Base-by-base conservation (phyloP, 2,888 invertebrate genomes). In the Colostygia pectinataria region DNA sequence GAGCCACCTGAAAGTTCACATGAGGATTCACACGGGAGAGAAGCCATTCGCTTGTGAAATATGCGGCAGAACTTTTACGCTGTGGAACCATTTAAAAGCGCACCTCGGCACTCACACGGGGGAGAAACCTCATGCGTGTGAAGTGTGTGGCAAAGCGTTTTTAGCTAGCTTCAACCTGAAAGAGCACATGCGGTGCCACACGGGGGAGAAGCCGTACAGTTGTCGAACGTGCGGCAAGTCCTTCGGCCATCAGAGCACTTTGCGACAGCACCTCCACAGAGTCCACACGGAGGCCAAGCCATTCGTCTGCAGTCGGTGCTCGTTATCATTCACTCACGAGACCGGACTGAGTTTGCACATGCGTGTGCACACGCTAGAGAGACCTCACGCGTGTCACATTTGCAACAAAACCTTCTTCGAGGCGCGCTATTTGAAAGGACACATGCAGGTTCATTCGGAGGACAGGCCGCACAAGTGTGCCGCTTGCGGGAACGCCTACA, bases 11-110 rank as follows among this genome's bases (percentile, higher is more conserved):
- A 41, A 56, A 0, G 46, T 36, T 5, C 56, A 56, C 31, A 41
- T 56, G 27, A 5, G 14, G 10, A 47, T 45, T 0, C 56, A 56
- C 15, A 42, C 25, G 1, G 53, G 53, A 1, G 36, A 37, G 3
- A 53, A 50, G 5, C 53, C 53, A 0, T 53, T 34, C n/a, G 38
- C 43, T 0, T 56, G 56, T 9, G 53, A 56, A 29, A 12, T 50
- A 3, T 56, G 56, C 12, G 53, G 50, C 0, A 53, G 47, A 9
- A 41, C 33, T 0, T 56, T 53, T 18, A 38, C 53, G 0, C 25
- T 33, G 4, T 24, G 40, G 2, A 50, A 37, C 12, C 47, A 53
- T 4, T 12, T 56, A 5, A 56, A 53, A n/a, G 36, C 49, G 2
- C 36, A 36, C n/a, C 36, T 36, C 13, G 36, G 36, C 2, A 36